These are phyloP conservation scores for Kryptolebias marmoratus DNA, from an alignment of 2,113 vertebrate genomes.

Conservation along the genomic window DNA sequence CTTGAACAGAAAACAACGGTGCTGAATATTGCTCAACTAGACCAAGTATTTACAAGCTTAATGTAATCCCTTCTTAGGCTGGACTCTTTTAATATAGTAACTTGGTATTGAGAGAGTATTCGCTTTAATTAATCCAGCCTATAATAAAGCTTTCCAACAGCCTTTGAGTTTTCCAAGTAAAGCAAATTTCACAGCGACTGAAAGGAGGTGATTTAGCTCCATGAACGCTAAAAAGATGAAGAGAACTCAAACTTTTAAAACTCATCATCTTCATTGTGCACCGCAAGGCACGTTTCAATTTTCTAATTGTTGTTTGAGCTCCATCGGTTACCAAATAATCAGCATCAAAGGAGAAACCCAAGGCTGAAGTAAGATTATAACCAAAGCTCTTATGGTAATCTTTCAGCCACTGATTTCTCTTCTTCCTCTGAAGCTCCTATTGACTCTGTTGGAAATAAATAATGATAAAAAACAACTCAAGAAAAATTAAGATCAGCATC, in stretches of 20 bases:
- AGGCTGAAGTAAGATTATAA: conserved; percentile 24
- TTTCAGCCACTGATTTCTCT: not conserved
- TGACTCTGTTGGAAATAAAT: conserved; percentile 6
- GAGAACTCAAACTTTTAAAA: conserved; percentile 25
- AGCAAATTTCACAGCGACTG: conserved; percentile 45
- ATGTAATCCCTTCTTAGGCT: conserved; percentile 53
- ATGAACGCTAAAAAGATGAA: conserved; percentile 42
- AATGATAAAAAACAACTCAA: not conserved
- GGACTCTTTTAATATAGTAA: conserved; percentile 47
- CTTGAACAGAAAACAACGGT: conserved; percentile 4
- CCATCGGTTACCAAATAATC: conserved; percentile 31
- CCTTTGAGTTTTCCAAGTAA: conserved; percentile 46
- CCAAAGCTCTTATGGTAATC: conserved; percentile 8
- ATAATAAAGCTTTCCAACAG: conserved; percentile 16
- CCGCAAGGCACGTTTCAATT: conserved; percentile 6
- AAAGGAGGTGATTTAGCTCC: conserved; percentile 49
- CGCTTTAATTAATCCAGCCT: conserved; percentile 54
- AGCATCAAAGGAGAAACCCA: conserved; percentile 28
- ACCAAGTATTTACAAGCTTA: conserved; percentile 51
- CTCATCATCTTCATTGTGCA: conserved; percentile 7
- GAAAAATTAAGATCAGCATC: conserved; percentile 7
- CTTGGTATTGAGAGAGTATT: conserved; percentile 47
- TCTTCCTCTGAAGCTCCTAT: not conserved
- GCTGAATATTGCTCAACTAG: conserved; percentile 14
- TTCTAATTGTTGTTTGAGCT: conserved; percentile 43